These are phyloP conservation scores for zebrafish (Danio rerio) DNA, from an alignment of 2,113 vertebrate species.

Conservation along the genomic window DNA sequence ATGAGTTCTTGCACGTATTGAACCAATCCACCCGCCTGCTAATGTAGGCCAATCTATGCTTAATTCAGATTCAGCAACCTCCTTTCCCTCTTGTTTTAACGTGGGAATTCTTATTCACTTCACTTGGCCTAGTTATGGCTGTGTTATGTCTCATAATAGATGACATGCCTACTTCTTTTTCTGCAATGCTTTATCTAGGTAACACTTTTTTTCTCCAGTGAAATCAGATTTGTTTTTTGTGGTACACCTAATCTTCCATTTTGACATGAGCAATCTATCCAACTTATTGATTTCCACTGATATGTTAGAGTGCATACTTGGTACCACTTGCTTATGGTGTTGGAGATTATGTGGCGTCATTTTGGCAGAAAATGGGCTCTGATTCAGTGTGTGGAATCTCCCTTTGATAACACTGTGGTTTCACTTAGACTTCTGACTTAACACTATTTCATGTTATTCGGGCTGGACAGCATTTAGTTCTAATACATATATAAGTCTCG, in stretches of 20 bases:
- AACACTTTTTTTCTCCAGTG: too few species aligned
- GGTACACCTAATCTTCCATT: not conserved
- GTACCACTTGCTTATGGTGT: slow-evolving; percentile 67
- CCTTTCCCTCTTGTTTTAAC: slow-evolving; percentile 10
- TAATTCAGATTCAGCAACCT: slow-evolving; percentile 70
- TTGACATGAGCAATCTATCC: not conserved
- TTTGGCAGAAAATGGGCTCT: slow-evolving; percentile 70
- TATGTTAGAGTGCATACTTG: slow-evolving; percentile 61
- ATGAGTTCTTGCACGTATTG: slow-evolving; percentile 68
- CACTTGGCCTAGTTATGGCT: slow-evolving; percentile 17
- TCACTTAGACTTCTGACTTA: slow-evolving; percentile 22
- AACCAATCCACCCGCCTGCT: slow-evolving; percentile 65
- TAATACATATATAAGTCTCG: too few species aligned
- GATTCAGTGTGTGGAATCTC: slow-evolving; percentile 71
- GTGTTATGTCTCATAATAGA: slow-evolving; percentile 42
- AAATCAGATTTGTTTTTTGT: not conserved
- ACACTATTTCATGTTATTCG: slow-evolving; percentile 25
- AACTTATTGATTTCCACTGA: not conserved
- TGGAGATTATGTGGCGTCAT: slow-evolving; percentile 70
- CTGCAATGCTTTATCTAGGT: slow-evolving; percentile 43
- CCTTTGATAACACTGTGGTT: slow-evolving; percentile 68
- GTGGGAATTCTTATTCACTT: slow-evolving; percentile 23
- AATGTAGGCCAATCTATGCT: slow-evolving; percentile 80
- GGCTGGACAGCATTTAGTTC: not conserved
- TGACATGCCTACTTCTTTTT: not conserved